phyloP scores from a whole-genome alignment of 1,140 invertebrate genomes.

The Drosophila repleta region DNA sequence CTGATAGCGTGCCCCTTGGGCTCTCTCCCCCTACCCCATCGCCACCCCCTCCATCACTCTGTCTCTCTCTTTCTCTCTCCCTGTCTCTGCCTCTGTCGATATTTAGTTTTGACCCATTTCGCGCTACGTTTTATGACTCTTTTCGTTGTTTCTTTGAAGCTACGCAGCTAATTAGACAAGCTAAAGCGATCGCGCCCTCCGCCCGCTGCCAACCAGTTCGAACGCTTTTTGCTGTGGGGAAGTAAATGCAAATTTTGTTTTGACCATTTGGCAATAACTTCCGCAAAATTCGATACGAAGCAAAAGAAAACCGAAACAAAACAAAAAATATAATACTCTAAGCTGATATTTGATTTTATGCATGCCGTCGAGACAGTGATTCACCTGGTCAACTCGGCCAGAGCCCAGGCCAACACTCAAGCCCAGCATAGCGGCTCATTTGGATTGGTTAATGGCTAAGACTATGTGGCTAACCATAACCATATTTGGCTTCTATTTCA shows the following conservation, averaged over 20 bases:
- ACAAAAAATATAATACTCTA: slow-evolving; percentile 14
- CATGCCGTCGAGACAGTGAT: not conserved
- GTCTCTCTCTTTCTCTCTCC: not conserved
- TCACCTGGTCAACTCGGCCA: not conserved
- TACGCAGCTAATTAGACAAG: slow-evolving; percentile 27
- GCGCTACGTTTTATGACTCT: slow-evolving; percentile 25
- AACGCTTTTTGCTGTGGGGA: slow-evolving; percentile 49
- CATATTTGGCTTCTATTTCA: too few species aligned
- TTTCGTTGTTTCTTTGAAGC: not conserved
- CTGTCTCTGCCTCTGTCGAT: not conserved
- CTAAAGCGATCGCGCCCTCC: not conserved
- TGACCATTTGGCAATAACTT: slow-evolving; percentile 62
- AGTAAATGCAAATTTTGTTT: slow-evolving; percentile 74
- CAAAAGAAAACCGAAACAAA: slow-evolving; percentile 21
- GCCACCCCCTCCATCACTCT: too few species aligned
- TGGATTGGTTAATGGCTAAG: too few species aligned
- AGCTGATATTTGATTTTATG: slow-evolving; percentile 30
- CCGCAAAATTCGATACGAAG: slow-evolving; percentile 50
- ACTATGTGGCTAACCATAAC: too few species aligned
- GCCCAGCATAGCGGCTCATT: too few species aligned
- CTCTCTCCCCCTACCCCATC: not conserved
- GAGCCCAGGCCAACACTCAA: too few species aligned
- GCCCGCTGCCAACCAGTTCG: slow-evolving; percentile 23
- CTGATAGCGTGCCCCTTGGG: slow-evolving; percentile 17
- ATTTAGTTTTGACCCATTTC: slow-evolving; percentile 43